Evolutionary conservation across 2,797 vertebrate species (phyloP), one percentile per base, ranked within the genome.

Genomic region (Rallus crepitans): DNA sequence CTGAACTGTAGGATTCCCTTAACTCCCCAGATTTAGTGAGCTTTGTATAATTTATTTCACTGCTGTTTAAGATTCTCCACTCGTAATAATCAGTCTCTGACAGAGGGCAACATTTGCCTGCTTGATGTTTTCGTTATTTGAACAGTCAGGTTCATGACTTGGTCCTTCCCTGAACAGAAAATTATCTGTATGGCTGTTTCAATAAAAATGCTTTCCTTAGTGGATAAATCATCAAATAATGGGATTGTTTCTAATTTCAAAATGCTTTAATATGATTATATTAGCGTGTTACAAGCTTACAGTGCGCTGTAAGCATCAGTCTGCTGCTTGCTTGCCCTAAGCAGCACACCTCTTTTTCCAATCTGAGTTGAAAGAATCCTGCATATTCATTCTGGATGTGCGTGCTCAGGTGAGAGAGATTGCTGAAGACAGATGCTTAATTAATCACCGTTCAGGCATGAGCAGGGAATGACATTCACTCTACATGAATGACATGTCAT

Each of bases 401-500:
- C 31, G 15, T 65, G 57, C n/a, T 85, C 33, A 82, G 70, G 52
- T 94, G 78, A 87, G 83, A 77, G 56, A 75, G 94, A 78, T 82
- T 33, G 24, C 42, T 82, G 57, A 61, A 85, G 78, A 57, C 57
- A 35, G 40, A 82, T 94, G 78, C 75, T 94, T 89, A 89, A 80
- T 94, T 95, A 93, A 87, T 94, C 37, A 35, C 72, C 75, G 31
- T 84, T 82, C 68, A 92, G 60, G 75, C 31, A 21, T 64, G 53
- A 75, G 52, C 1, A 0, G 25, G 39, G 61, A 77, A 57, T 90
- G 87, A 30, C 79, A 57, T 60, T 94, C 39, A 48, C 21, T 93
- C 33, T 35, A 23, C 40, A 6, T 27, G 64, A 70, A 37, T 0
- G 0, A 77, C 48, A 4, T 71, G 48, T 71, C 68, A 20, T 80